Evolutionary conservation across 1,140 invertebrate genomes (phyloP).

Genomic region (Dinothrombium tinctorium): DNA sequence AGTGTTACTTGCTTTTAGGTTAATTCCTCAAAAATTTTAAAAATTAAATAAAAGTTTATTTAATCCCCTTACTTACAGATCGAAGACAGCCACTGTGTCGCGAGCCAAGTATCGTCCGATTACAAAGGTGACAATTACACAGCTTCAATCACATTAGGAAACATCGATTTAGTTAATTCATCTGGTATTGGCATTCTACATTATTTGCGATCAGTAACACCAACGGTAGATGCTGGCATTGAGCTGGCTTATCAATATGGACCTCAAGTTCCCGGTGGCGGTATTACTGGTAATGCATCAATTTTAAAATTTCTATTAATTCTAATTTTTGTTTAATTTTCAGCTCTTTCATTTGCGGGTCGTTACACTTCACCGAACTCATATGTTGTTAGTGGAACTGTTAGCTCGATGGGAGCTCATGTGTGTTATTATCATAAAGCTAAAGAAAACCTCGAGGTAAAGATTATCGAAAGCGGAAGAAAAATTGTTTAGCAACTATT

Average conservation of each 20-base stretch:
- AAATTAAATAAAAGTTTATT: slow-evolving; percentile 1
- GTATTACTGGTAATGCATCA: slow-evolving; percentile 38
- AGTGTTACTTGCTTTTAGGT: no score
- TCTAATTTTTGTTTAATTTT: slow-evolving; percentile 10
- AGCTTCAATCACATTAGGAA: slow-evolving; percentile 58
- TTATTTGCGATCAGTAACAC: slow-evolving; percentile 66
- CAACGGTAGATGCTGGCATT: slow-evolving; percentile 54
- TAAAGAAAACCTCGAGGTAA: slow-evolving; percentile 62
- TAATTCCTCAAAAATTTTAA: slow-evolving; percentile 2
- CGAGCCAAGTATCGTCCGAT: slow-evolving; percentile 60
- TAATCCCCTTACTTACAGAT: slow-evolving; percentile 42
- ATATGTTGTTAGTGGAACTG: slow-evolving; percentile 36
- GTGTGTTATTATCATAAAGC: slow-evolving; percentile 84
- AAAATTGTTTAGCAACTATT: neutral
- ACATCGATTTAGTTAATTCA: slow-evolving; percentile 61
- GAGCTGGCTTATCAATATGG: slow-evolving; percentile 81
- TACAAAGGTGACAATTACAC: slow-evolving; percentile 69
- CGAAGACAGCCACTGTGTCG: slow-evolving; percentile 62
- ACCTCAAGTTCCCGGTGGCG: slow-evolving; percentile 53
- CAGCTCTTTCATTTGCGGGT: slow-evolving; percentile 18
- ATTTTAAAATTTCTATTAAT: slow-evolving; percentile 1
- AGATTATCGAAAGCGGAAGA: slow-evolving; percentile 20
- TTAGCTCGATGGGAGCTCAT: slow-evolving; percentile 58
- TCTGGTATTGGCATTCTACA: slow-evolving; percentile 71
- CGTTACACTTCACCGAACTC: slow-evolving; percentile 17